Base-by-base conservation (phyloP, 2,888 invertebrate species). In the Aleiodes leptofemur region DNA sequence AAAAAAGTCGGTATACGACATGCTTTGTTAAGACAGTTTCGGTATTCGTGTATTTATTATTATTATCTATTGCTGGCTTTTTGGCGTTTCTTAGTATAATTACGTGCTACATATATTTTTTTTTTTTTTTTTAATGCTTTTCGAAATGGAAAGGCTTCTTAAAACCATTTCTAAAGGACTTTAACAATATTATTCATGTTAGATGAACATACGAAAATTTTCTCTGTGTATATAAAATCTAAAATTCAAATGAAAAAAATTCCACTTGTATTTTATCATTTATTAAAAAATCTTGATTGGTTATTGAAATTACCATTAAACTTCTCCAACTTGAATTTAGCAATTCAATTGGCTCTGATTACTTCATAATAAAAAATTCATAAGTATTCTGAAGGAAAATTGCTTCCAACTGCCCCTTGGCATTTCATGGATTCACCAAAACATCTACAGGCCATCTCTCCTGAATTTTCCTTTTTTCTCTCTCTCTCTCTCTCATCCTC, bases 381-480 rank as follows among this genome's bases (percentile, higher is more conserved):
- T 68, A 68, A 68, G 50, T 43, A 51, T 68, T 51, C 51, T 68
- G 51, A 38, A 55, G 59, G 50, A 13, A 68, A 53, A 68, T 68
- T 74, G 69, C 72, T 29, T 53, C 9, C 66, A 72, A 48, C 76
- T 70, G 83, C 83, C 85, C 83, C 83, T 78, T 80, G 84, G 86
- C 85, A 83, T 84, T 74, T 16, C 74, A 43, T 85, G 88, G 85
- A 87, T 88, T 85, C 85, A 85, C 85, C 85, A 85, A 86, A 83
- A 85, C 51, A 84, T 83, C 85, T 85, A 85, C 87, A 84, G 83
- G 77, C 77, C 72, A 31, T 70, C 14, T 43, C 61, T 13, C 51
- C 14, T 34, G 6, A 14, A n/a, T 13, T 13, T 7, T 23, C 23
- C 23, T 23, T 23, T 2, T 23, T 23, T 23, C 23, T 23, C 2